A percentile compares a stretch with the other conserved stretches of the same genome.
Evolutionary conservation across 1,140 invertebrate genomes (phyloP).

Genomic region (Brachionus koreanus): DNA sequence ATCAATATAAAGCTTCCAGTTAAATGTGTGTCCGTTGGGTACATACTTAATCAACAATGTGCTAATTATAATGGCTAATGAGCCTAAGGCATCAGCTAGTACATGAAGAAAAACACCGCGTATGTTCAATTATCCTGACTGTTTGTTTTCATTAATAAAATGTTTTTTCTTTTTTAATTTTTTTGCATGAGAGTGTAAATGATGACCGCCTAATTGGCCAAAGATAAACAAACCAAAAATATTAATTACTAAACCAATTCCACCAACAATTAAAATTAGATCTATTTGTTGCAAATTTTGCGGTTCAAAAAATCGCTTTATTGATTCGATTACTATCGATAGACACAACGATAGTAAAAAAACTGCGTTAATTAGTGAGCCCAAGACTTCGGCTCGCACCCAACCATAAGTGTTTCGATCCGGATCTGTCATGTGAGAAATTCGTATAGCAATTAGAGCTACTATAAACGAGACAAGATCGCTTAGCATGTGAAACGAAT

Average conservation of each 20-base stretch:
- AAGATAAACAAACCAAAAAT: slow-evolving; percentile 23
- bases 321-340: slow-evolving; percentile 62
- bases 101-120: slow-evolving; percentile 92
- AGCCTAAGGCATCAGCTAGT: slow-evolving; percentile 81
- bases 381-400: slow-evolving; percentile 63
- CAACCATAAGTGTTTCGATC: slow-evolving; percentile 63
- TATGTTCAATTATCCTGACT: slow-evolving; percentile 81
- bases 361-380: slow-evolving; percentile 63
- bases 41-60: slow-evolving; percentile 73
- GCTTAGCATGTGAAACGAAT: slow-evolving; percentile 64
- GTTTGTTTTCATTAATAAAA: not conserved
- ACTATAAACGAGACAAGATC: slow-evolving; percentile 62
- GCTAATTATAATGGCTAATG: slow-evolving; percentile 80
- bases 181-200: not conserved
- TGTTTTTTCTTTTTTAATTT: not conserved
- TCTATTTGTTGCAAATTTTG: slow-evolving; percentile 46
- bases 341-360: slow-evolving; percentile 64
- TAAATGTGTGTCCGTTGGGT: slow-evolving; percentile 64
- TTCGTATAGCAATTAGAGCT: slow-evolving; percentile 56
- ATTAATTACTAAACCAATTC: not conserved
- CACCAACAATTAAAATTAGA: slow-evolving; percentile 1
- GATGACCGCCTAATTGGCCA: not conserved
- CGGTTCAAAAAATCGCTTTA: slow-evolving; percentile 52
- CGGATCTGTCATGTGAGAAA: slow-evolving; percentile 48
- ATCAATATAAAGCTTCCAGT: slow-evolving; percentile 76